Conservation (phyloP, 1,140 invertebrate genomes). For the Drosophila sechellia region DNA sequence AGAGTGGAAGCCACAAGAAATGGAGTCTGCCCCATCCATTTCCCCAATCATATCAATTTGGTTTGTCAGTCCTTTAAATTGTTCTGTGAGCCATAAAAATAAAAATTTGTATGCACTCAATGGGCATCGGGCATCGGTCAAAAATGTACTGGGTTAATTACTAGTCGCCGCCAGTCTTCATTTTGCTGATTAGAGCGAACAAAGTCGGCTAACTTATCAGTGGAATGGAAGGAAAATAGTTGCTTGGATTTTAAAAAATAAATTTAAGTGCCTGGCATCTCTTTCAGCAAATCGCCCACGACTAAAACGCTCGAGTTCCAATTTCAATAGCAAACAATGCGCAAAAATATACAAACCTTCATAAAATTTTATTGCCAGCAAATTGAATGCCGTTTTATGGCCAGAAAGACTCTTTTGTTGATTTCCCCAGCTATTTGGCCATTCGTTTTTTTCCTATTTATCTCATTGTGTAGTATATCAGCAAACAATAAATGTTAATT, state of each 20-base stretch:
- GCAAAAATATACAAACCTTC: slow-evolving; percentile 24
- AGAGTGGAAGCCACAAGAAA: slow-evolving; percentile 14
- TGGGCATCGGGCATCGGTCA: slow-evolving; percentile 45
- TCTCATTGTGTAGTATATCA: slow-evolving; percentile 53
- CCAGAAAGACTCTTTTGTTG: slow-evolving; percentile 27
- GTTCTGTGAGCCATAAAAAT: slow-evolving; percentile 36
- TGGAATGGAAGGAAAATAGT: background rate
- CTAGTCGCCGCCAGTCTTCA: slow-evolving; percentile 68
- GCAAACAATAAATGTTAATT: slow-evolving; percentile 82
- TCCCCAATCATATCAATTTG: slow-evolving; percentile 76
- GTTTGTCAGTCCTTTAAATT: slow-evolving; percentile 64
- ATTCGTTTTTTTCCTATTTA: background rate
- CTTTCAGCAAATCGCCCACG: slow-evolving; percentile 27
- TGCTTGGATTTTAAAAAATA: background rate
- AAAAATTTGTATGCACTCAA: slow-evolving; percentile 20
- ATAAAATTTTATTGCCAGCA: slow-evolving; percentile 69
- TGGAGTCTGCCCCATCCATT: slow-evolving; percentile 10
- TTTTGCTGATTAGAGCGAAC: slow-evolving; percentile 51
- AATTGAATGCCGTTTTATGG: slow-evolving; percentile 71
- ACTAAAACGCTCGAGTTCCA: slow-evolving; percentile 18
- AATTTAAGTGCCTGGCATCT: background rate
- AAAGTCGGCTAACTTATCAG: slow-evolving; percentile 48
- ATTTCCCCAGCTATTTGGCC: slow-evolving; percentile 15
- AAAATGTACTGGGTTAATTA: slow-evolving; percentile 79
- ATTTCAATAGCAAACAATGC: slow-evolving; percentile 45